A percentile compares a stretch with the other conserved stretches of the same genome.
Evolutionary conservation across 2,113 vertebrate genomes (phyloP).

Genomic region (Lophura nycthemera): DNA sequence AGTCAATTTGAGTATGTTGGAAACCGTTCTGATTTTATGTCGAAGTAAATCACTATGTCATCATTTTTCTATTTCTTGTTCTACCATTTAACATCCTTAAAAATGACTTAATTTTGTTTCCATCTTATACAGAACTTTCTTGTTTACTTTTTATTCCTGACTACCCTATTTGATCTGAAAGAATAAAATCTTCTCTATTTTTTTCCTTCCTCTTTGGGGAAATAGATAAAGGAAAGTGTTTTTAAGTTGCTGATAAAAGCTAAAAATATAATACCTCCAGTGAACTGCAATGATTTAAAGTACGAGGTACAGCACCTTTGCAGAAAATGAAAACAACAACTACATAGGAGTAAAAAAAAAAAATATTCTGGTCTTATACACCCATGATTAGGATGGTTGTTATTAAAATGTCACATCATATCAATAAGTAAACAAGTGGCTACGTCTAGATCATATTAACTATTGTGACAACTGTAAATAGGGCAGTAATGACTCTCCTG

Average conservation of each 20-base stretch:
- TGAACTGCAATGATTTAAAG: background rate
- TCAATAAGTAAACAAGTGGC: conserved; percentile 29
- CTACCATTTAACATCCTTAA: background rate
- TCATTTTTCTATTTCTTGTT: background rate
- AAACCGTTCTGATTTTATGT: background rate
- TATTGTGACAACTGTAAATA: conserved; percentile 57
- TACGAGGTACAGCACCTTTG: background rate
- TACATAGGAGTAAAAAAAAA: background rate
- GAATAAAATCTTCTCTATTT: background rate
- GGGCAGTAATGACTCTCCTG: background rate
- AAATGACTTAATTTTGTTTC: background rate
- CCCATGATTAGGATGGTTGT: conserved; percentile 5
- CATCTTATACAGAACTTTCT: background rate
- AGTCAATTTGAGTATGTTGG: background rate
- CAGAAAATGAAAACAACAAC: background rate
- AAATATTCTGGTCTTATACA: background rate
- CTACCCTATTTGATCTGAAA: background rate
- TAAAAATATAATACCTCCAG: background rate
- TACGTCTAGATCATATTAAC: conserved; percentile 13
- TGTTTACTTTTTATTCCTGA: background rate
- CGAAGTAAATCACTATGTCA: background rate
- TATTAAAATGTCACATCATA: conserved; percentile 51
- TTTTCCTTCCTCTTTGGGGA: background rate
- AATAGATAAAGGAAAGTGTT: background rate
- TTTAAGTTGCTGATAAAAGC: conserved; percentile 1